phyloP scores from a whole-genome alignment of 2,113 vertebrate species.

The Halcyon senegalensis region DNA sequence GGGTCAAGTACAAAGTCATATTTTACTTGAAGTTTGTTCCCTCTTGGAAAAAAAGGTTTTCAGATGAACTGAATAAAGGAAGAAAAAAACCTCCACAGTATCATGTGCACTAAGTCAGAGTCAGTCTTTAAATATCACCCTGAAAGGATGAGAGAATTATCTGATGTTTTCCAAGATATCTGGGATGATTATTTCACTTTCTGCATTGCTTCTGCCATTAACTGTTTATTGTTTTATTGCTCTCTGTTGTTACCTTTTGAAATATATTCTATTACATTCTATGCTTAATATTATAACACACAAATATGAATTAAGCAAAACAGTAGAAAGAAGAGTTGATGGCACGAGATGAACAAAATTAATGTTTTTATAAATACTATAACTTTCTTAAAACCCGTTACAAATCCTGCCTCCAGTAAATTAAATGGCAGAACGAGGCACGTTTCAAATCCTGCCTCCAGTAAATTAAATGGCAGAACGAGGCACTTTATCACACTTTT shows the following conservation, averaged over 20 bases:
- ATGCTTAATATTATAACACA: not conserved
- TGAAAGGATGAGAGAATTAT: conserved; percentile 3
- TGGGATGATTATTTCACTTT: not conserved
- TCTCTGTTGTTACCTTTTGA: not conserved
- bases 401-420: not conserved
- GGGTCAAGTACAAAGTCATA: not conserved
- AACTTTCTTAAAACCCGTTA: not conserved
- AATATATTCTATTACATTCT: not conserved
- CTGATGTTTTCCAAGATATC: not conserved
- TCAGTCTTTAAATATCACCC: conserved; percentile 20
- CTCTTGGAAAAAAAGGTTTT: not conserved
- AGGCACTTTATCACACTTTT: not conserved
- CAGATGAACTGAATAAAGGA: not conserved
- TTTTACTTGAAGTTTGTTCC: conserved; percentile 8
- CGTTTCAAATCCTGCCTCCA: not conserved
- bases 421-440: no score
- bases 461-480: not conserved
- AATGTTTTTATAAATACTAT: not conserved
- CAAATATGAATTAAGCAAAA: not conserved
- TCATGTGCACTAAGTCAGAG: not conserved
- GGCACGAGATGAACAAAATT: not conserved
- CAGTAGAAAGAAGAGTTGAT: not conserved
- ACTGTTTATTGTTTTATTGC: not conserved
- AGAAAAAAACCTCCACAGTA: not conserved
- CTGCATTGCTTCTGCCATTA: not conserved